Base-by-base conservation (phyloP, 1,140 invertebrate genomes). In the Spodoptera frugiperda region DNA sequence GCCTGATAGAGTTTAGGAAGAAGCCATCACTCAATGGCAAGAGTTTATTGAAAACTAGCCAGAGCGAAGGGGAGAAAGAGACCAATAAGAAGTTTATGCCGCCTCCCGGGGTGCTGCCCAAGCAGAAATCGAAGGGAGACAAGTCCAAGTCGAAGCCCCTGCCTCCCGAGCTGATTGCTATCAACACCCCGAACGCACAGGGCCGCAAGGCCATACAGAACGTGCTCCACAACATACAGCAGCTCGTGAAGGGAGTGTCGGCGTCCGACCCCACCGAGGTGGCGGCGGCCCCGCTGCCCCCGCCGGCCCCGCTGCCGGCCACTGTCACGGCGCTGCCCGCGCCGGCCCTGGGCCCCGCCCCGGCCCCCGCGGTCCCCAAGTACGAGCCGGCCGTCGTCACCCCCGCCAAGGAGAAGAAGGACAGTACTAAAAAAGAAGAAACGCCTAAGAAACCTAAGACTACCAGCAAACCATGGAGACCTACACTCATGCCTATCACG, bases 401-500 rank as follows among this genome's bases (percentile, higher is more conserved):
- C 5, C 74, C 84, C 2, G 76, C 84, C 5, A 91, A 91, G 75
- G 86, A 91, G 30, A 87, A 86, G 57, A 87, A 87, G 30, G 86
- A 89, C 21, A 77, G 78, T 65, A 73, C 85, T 0, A 85, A 83
- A 9, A 86, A 86, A 77, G 39, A 82, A 8, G 89, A 92, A 3
- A 90, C 93, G 8, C 90, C 94, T 5, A 95, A 95, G 76, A 95
- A 94, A 81, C 87, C 90, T 53, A 95, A 95, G 73, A 81, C 80
- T 5, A 86, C 87, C n/a, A 94, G 90, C 75, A 96, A 96, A 76
- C 96, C 95, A 70, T 96, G 96, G 96, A 92, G 96, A 71, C 96
- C 96, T 3, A 96, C 95, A n/a, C 87, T 96, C 11, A 96, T 96
- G 89, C 95, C 96, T 12, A 96, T 96, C 54, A 96, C 96, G 78